These are phyloP conservation scores for Solea solea DNA, from an alignment of 2,113 vertebrate genomes.

Conservation along the genomic window DNA sequence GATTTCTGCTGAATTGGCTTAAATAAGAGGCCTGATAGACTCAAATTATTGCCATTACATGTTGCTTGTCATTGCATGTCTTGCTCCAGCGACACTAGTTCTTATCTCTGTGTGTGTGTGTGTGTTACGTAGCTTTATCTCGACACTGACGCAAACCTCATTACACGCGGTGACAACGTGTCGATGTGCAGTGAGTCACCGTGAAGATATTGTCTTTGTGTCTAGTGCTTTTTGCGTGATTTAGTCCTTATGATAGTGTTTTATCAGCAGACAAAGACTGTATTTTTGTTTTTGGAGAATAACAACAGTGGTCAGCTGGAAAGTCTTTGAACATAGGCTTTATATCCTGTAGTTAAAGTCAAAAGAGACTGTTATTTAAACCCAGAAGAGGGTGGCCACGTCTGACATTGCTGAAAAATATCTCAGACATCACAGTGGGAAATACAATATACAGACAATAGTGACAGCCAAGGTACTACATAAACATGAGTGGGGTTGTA, in stretches of 20 bases:
- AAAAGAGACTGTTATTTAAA: slow-evolving; percentile 4
- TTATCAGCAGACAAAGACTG: slow-evolving; percentile 21
- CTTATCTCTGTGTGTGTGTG: slow-evolving; percentile 14
- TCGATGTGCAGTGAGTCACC: slow-evolving; percentile 8
- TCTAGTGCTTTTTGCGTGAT: slow-evolving; percentile 1
- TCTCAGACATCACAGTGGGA: neutral
- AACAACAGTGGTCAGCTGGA: slow-evolving; percentile 7
- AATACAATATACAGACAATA: neutral
- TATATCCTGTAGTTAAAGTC: slow-evolving; percentile 17
- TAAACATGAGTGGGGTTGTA: no score
- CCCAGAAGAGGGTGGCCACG: neutral
- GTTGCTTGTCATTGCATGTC: neutral
- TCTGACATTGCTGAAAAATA: neutral
- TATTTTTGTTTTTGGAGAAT: slow-evolving; percentile 20
- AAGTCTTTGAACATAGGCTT: slow-evolving; percentile 21
- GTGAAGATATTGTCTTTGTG: slow-evolving; percentile 21
- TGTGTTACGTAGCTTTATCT: slow-evolving; percentile 31
- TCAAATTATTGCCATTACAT: neutral
- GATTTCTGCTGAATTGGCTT: neutral
- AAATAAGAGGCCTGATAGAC: neutral
- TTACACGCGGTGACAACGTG: slow-evolving; percentile 9
- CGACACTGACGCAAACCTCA: slow-evolving; percentile 8
- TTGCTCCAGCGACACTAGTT: neutral
- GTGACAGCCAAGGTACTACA: neutral
- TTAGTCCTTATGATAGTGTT: slow-evolving; percentile 10